Evolutionary conservation across 37 sponge, comb jelly and placozoan genomes (phyloP), one percentile per base, ranked within the genome.

Genomic region (Dysidea cf. avara): DNA sequence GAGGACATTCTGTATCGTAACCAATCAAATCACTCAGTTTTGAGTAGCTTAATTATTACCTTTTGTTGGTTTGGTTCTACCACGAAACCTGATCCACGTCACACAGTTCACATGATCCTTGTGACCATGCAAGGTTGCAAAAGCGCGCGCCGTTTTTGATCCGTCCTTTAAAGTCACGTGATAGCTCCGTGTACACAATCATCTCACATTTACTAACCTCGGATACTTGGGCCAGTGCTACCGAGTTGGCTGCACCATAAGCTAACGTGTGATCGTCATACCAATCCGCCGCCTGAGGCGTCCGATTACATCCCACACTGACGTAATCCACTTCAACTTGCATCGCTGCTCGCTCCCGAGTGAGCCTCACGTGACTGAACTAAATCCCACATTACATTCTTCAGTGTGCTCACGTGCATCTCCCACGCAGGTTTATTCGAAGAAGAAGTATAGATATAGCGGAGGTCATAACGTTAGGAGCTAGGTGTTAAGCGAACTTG

Each of bases 21-120:
- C n/a, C n/a, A n/a, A n/a, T n/a, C n/a, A n/a, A n/a, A n/a, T n/a
- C n/a, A n/a, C n/a, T n/a, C n/a, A n/a, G n/a, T n/a, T n/a, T n/a
- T n/a, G n/a, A n/a, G n/a, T 17, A 7, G 14, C 29, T 17, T 20
- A 7, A 25, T 7, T 11, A 34, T 24, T 5, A 0, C 32, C 11
- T 57, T 17, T 17, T 33, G 20, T 6, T 16, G 11, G 25, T 11
- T n/a, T 18, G 16, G 6, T 7, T 29, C 18, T 37, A 58, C 43
- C 22, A 17, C 74, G 12, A 1, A 17, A 30, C 21, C 22, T 63
- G 29, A 88, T 55, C 80, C 84, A 92, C 11, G 35, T 39, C 1
- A 92, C 90, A 75, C 93, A 92, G 64, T 92, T 92, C 35, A 92
- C 93, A 7, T 72, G 52, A 1, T 61, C 78, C 0, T 39, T 80